phyloP scores from a whole-genome alignment of 2,113 vertebrate species.

The Blennius ocellaris region DNA sequence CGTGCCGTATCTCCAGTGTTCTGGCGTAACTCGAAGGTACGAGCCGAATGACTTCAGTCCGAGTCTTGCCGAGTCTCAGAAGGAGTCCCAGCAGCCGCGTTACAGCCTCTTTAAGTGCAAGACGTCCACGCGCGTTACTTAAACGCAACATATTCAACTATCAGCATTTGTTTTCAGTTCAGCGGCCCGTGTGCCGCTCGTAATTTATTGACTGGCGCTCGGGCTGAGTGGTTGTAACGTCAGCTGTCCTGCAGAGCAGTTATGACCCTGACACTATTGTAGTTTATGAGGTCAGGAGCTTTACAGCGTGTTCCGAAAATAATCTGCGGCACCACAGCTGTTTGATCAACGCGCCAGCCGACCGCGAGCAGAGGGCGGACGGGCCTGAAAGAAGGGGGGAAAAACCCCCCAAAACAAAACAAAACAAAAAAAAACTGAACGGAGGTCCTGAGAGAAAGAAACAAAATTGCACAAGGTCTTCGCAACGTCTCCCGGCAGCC shows the following conservation, averaged over 20 bases:
- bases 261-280: constrained; percentile 70
- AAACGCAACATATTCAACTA: neutral
- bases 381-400: constrained; percentile 37
- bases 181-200: constrained; percentile 11
- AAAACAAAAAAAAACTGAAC: too few species aligned
- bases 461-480: constrained; percentile 69
- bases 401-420: too few species aligned
- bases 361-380: constrained; percentile 11
- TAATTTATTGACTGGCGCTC: constrained; percentile 46
- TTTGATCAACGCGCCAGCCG: constrained; percentile 62
- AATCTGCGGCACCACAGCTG: constrained; percentile 68
- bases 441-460: constrained; percentile 33
- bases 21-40: neutral
- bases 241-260: constrained; percentile 60
- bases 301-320: constrained; percentile 73
- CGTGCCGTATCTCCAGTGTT: neutral
- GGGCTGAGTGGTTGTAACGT: constrained; percentile 51
- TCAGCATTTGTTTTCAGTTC: constrained; percentile 17
- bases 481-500: constrained; percentile 48
- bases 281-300: constrained; percentile 76
- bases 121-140: neutral
- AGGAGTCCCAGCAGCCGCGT: neutral
- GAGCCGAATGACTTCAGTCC: constrained; percentile 11
- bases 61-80: neutral
- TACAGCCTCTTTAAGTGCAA: constrained; percentile 8